Percentiles rank a stretch among this genome's conserved stretches.
phyloP scores from a whole-genome alignment of 2,113 vertebrate genomes.

The Hassar affinis region DNA sequence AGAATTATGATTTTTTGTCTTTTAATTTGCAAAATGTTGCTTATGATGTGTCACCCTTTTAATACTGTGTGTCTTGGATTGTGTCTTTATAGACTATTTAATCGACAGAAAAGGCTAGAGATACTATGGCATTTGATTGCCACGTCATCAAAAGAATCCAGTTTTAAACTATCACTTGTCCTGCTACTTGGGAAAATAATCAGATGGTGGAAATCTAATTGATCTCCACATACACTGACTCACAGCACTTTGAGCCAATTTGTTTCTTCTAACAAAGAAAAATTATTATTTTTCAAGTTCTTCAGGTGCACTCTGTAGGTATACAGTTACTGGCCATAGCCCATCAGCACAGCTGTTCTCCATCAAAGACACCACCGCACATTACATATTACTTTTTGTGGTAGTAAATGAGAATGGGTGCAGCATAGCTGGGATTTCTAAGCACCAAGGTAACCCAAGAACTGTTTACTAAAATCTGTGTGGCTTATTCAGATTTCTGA shows the following conservation, averaged over 20 bases:
- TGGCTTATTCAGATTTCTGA: not conserved
- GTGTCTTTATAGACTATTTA: not conserved
- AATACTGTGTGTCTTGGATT: not conserved
- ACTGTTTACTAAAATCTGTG: not conserved
- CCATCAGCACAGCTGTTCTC: not conserved
- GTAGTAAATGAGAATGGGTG: not conserved
- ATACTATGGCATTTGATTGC: slow-evolving; percentile 9
- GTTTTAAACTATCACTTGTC: not conserved
- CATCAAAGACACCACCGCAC: not conserved
- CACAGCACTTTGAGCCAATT: not conserved
- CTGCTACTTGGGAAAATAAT: not conserved
- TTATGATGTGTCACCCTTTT: not conserved
- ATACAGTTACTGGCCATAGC: not conserved
- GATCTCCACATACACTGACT: too few species aligned
- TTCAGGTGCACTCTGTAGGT: not conserved
- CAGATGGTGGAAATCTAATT: not conserved
- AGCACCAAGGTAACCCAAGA: not conserved
- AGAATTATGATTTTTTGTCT: not conserved
- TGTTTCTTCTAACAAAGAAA: not conserved
- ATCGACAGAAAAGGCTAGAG: not conserved
- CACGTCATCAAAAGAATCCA: not conserved
- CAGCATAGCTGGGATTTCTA: not conserved
- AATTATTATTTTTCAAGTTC: too few species aligned
- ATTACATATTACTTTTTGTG: not conserved
- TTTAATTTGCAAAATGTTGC: not conserved